Conservation (phyloP, 2,888 invertebrate species). For the Phasia obesa region DNA sequence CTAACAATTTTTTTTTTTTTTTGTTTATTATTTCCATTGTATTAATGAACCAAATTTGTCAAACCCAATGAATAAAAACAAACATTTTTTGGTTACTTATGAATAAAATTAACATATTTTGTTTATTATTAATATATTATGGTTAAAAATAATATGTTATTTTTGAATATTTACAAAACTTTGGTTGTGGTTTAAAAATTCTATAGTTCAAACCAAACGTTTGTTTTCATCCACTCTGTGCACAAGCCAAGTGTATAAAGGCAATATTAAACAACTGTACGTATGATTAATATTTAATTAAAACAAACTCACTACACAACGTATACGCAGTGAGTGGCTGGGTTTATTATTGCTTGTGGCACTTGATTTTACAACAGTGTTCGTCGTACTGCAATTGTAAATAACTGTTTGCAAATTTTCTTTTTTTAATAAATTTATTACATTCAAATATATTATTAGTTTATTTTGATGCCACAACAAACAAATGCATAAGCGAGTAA, state of each 20-base stretch:
- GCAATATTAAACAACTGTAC: conserved; percentile 20
- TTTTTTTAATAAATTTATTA: conserved; percentile 1
- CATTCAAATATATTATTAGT: conserved; percentile 1
- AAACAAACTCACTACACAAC: neutral
- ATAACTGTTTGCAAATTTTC: neutral
- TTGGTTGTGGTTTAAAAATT: too few relatives aligned
- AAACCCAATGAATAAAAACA: too few relatives aligned
- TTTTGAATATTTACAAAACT: too few relatives aligned
- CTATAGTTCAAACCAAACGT: neutral
- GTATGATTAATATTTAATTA: conserved; percentile 55
- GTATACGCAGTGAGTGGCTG: conserved; percentile 23
- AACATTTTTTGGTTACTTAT: too few relatives aligned
- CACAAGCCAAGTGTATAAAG: conserved; percentile 23
- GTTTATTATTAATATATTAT: too few relatives aligned
- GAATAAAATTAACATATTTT: too few relatives aligned
- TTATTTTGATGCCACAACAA: neutral
- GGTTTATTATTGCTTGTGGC: conserved; percentile 1
- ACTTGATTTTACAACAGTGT: conserved; percentile 14
- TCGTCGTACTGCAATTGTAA: neutral
- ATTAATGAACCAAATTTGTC: too few relatives aligned
- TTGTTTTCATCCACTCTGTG: conserved; percentile 4
- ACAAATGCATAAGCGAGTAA: neutral
- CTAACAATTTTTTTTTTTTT: too few relatives aligned
- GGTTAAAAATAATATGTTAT: too few relatives aligned
- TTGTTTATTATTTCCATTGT: too few relatives aligned